Conservation (phyloP, 2,113 vertebrate species). For the Malaclemys terrapin region DNA sequence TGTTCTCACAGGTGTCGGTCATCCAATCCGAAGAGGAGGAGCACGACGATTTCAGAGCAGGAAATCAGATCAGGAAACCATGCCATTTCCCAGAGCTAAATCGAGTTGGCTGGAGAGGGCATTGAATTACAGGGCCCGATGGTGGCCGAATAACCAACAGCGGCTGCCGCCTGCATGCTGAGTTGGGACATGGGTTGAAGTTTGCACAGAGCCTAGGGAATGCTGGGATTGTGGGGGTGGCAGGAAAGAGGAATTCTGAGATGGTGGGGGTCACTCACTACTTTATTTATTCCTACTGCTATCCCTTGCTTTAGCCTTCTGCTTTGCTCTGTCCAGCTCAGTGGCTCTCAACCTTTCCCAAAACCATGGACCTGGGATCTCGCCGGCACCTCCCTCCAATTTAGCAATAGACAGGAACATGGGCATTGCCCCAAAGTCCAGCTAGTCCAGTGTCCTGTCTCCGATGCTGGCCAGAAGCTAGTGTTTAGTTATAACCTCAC, state of each 20-base stretch:
- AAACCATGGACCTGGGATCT: not conserved
- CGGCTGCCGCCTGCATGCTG: not conserved
- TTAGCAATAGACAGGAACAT: not conserved
- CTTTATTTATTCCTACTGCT: not conserved
- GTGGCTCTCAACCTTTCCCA: not conserved
- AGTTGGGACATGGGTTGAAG: not conserved
- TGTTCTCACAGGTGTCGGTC: not conserved
- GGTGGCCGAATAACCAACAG: not conserved
- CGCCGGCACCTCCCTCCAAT: not conserved
- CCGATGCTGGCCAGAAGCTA: not conserved
- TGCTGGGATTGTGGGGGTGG: not conserved
- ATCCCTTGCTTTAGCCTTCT: not conserved
- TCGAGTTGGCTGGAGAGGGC: not conserved
- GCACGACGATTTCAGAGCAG: not conserved
- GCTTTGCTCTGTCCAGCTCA: not conserved
- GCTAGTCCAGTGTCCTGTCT: not conserved
- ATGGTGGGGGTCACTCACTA: not conserved
- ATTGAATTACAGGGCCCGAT: not conserved
- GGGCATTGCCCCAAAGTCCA: not conserved
- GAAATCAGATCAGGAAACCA: not conserved
- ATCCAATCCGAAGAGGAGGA: rapidly evolving
- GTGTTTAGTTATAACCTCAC: not conserved
- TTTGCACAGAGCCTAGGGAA: rapidly evolving
- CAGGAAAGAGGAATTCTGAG: not conserved
- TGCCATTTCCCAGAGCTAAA: not conserved